Evolutionary conservation across 2,888 invertebrate genomes (phyloP).

Genomic region (Amphimallon solstitiale): DNA sequence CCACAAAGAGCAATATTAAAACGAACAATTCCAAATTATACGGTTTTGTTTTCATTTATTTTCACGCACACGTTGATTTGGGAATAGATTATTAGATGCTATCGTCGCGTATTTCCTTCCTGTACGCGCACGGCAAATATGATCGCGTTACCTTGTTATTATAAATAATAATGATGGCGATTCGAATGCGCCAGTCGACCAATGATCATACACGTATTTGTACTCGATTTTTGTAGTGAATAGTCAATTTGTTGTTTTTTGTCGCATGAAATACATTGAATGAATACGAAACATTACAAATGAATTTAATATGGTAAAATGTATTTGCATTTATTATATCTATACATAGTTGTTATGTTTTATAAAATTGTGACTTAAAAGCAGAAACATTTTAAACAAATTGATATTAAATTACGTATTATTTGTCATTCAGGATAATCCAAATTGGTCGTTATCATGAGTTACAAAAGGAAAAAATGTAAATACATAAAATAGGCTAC

Average conservation of each 20-base stretch:
- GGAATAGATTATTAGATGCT: constrained; percentile 52
- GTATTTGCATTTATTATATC: too few relatives aligned
- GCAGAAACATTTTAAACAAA: too few relatives aligned
- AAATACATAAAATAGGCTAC: too few relatives aligned
- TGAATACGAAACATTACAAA: too few relatives aligned
- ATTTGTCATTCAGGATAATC: too few relatives aligned
- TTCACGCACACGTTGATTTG: constrained; percentile 52
- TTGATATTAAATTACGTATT: too few relatives aligned
- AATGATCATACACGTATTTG: background rate
- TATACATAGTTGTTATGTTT: too few relatives aligned
- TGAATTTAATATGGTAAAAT: too few relatives aligned
- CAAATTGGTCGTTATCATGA: too few relatives aligned
- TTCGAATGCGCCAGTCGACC: background rate
- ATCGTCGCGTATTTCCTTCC: constrained; percentile 56
- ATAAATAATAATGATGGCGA: constrained; percentile 19
- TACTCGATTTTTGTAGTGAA: background rate
- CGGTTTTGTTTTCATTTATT: constrained; percentile 53
- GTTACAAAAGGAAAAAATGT: too few relatives aligned
- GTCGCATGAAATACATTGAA: constrained; percentile 16
- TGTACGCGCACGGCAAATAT: constrained; percentile 42
- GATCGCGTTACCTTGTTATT: constrained; percentile 33
- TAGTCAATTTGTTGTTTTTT: constrained; percentile 31
- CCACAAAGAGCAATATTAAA: too few relatives aligned
- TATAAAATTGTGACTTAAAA: too few relatives aligned
- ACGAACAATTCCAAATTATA: constrained; percentile 39